These are phyloP conservation scores for Anomalospiza imberbis DNA, from an alignment of 2,797 vertebrate species.

Conservation along the genomic window DNA sequence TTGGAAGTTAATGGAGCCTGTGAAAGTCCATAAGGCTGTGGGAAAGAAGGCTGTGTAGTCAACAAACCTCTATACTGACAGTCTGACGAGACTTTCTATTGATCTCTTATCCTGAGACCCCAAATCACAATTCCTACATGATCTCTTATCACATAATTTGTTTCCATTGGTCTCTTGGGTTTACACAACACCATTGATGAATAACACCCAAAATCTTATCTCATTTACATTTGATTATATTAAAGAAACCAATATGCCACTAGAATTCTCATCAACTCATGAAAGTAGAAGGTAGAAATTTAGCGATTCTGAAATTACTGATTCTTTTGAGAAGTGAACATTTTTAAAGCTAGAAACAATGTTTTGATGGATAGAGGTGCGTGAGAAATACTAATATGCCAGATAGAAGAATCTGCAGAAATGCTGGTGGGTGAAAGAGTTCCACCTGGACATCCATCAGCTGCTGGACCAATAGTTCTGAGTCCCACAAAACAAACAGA, in stretches of 20 bases:
- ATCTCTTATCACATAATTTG: not conserved
- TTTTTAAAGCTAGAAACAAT: not conserved
- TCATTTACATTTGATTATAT: not conserved
- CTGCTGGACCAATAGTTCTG: not conserved
- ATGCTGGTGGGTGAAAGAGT: not conserved
- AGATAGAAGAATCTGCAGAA: not conserved
- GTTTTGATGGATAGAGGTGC: not conserved
- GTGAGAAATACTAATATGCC: not conserved
- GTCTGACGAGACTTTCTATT: not conserved
- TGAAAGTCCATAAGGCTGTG: conserved; percentile 19
- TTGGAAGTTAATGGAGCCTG: conserved; percentile 41
- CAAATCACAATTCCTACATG: not conserved
- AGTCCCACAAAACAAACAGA: not conserved
- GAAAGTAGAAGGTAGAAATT: not conserved
- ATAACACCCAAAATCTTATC: not conserved
- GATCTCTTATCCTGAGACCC: not conserved
- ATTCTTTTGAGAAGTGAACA: not conserved
- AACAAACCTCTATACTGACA: not conserved
- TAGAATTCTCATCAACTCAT: not conserved
- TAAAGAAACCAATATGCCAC: not conserved
- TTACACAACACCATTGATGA: not conserved
- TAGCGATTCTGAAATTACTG: not conserved
- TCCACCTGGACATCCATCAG: not conserved
- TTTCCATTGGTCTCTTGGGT: not conserved
- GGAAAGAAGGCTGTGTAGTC: not conserved